These are phyloP conservation scores for Exaiptasia diaphana DNA, from an alignment of 64 coral and sea anemone genomes.

Conservation along the genomic window DNA sequence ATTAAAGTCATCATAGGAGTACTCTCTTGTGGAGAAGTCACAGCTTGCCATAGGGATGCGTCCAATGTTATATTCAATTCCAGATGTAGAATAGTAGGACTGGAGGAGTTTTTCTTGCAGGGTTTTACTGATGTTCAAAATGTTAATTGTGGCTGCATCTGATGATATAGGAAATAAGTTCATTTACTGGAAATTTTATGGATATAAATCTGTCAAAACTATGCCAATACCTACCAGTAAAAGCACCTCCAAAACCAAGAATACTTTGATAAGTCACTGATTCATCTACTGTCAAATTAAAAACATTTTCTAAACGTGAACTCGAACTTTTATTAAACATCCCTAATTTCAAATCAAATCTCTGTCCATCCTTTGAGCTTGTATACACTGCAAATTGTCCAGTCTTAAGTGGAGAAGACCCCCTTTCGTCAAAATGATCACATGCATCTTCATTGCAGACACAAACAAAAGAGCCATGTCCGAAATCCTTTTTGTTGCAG, in stretches of 20 bases:
- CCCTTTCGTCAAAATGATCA: conserved; percentile 38
- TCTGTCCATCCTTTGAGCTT: conserved; percentile 61
- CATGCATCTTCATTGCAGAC: conserved; percentile 69
- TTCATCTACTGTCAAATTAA: conserved; percentile 54
- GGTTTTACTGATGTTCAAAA: conserved; percentile 71
- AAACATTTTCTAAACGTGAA: not conserved
- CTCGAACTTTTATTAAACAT: not conserved
- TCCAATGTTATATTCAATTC: conserved; percentile 91
- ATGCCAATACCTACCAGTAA: too few relatives aligned
- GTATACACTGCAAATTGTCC: conserved; percentile 90
- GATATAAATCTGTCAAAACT: too few relatives aligned
- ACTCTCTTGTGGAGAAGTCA: conserved; percentile 91
- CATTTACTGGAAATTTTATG: too few relatives aligned
- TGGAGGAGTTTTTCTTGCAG: conserved; percentile 65
- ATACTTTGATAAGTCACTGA: conserved; percentile 65
- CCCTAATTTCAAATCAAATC: conserved; percentile 61
- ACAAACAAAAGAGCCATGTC: conserved; percentile 52
- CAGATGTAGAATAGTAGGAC: conserved; percentile 72
- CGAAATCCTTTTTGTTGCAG: conserved; percentile 45
- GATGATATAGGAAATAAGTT: too few relatives aligned
- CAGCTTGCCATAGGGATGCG: conserved; percentile 97
- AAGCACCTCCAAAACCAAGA: conserved; percentile 71
- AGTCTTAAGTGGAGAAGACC: conserved; percentile 17
- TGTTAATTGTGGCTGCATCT: conserved; percentile 97
- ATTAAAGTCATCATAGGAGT: conserved; percentile 82